Evolutionary conservation across 1,140 invertebrate genomes (phyloP).

Genomic region (Drosophila rufa): DNA sequence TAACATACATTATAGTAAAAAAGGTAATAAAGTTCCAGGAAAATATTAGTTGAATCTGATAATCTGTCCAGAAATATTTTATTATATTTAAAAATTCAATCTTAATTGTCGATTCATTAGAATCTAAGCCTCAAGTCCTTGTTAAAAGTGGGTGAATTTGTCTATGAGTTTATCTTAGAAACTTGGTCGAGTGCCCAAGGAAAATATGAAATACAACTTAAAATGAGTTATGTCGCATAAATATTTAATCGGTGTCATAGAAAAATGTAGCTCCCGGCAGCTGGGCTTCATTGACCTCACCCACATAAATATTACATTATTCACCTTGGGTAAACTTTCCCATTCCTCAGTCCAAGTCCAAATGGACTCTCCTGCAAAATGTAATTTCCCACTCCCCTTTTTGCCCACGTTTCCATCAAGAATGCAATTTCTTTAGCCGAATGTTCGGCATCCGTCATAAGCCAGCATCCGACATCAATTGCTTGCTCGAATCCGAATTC

Average conservation of each 20-base stretch:
- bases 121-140: not conserved
- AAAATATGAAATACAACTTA: constrained; percentile 9
- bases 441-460: constrained; percentile 45
- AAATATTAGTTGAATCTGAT: not conserved
- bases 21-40: not conserved
- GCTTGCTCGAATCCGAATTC: constrained; percentile 35
- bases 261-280: not conserved
- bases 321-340: constrained; percentile 8
- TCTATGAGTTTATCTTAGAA: not conserved
- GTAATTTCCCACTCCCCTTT: constrained; percentile 31
- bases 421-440: constrained; percentile 48
- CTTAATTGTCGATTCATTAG: too few relatives aligned
- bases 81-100: not conserved
- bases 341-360: constrained; percentile 5
- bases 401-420: not conserved
- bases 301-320: constrained; percentile 34
- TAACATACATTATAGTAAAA: too few relatives aligned
- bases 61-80: too few relatives aligned
- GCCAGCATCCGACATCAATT: constrained; percentile 48
- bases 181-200: not conserved
- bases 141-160: not conserved
- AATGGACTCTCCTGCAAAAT: constrained; percentile 36
- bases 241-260: constrained; percentile 2
- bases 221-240: constrained; percentile 9
- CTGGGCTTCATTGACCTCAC: constrained; percentile 19